These are phyloP conservation scores for Microtus montanus DNA, from an alignment of 2,113 vertebrate genomes.

Conservation along the genomic window DNA sequence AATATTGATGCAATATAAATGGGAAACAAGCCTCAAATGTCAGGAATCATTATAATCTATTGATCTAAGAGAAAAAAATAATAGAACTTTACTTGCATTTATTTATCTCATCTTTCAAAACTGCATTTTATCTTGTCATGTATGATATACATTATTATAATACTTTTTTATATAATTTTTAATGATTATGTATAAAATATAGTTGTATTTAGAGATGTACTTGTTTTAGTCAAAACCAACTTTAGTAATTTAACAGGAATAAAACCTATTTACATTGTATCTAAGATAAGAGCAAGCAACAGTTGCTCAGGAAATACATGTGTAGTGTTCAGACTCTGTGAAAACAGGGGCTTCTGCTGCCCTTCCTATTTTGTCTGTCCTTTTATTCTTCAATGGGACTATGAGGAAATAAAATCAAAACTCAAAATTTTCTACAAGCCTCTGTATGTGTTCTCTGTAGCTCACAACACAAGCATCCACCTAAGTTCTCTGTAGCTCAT, in stretches of 20 bases:
- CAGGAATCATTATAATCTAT: not conserved
- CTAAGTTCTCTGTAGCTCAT: not conserved
- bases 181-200: slow-evolving; percentile 15
- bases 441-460: not conserved
- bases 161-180: not conserved
- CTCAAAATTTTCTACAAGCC: not conserved
- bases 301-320: not conserved
- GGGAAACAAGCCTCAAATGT: not conserved
- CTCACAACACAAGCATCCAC: not conserved
- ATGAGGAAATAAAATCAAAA: not conserved
- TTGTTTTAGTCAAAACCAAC: not conserved
- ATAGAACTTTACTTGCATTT: not conserved
- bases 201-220: not conserved
- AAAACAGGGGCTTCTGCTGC: not conserved
- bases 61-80: not conserved
- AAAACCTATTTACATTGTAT: not conserved
- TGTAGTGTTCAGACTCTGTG: not conserved
- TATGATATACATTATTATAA: not conserved
- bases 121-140: not conserved
- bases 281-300: not conserved
- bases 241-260: not conserved
- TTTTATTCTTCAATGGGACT: not conserved
- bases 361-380: not conserved
- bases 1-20: not conserved
- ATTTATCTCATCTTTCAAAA: not conserved